Evolutionary conservation across 1,140 invertebrate species (phyloP).

Genomic region (Drosophila biarmipes): DNA sequence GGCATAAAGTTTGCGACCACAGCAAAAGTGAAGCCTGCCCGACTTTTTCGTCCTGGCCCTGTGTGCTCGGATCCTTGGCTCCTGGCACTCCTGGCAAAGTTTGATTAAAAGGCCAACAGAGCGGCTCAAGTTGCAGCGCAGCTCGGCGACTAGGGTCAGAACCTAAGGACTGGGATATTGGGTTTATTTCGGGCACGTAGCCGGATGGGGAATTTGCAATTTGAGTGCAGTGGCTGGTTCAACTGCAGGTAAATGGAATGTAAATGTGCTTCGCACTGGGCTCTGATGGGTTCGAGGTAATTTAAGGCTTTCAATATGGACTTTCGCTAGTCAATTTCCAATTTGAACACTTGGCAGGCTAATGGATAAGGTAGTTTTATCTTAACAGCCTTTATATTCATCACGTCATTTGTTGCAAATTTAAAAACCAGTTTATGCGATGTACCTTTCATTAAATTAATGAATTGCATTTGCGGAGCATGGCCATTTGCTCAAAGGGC

Average conservation of each 20-base stretch:
- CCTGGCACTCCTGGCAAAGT: constrained; percentile 24
- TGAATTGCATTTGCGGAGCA: neutral
- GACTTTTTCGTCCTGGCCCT: constrained; percentile 4
- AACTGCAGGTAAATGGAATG: constrained; percentile 31
- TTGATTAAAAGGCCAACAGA: constrained; percentile 55
- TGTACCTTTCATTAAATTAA: constrained; percentile 11
- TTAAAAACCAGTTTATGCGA: neutral
- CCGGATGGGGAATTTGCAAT: constrained; percentile 18
- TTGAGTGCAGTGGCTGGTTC: constrained; percentile 14
- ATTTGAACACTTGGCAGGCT: constrained; percentile 1
- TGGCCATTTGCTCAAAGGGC: neutral
- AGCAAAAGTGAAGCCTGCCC: constrained; percentile 24
- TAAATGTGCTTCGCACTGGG: constrained; percentile 7
- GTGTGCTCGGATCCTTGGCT: neutral
- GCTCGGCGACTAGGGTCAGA: constrained; percentile 9
- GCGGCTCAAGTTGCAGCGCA: constrained; percentile 19
- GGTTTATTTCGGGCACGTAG: constrained; percentile 40
- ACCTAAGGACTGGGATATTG: constrained; percentile 17
- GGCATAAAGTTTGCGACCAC: constrained; percentile 30
- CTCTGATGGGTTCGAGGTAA: neutral
- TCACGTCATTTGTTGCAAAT: neutral
- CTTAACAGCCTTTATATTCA: neutral
- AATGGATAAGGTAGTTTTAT: neutral
- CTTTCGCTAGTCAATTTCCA: constrained; percentile 1
- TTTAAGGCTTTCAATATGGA: neutral